Evolutionary conservation across 2,888 invertebrate species (phyloP), one percentile per base, ranked within the genome.

Genomic region (Nycteola revayana): DNA sequence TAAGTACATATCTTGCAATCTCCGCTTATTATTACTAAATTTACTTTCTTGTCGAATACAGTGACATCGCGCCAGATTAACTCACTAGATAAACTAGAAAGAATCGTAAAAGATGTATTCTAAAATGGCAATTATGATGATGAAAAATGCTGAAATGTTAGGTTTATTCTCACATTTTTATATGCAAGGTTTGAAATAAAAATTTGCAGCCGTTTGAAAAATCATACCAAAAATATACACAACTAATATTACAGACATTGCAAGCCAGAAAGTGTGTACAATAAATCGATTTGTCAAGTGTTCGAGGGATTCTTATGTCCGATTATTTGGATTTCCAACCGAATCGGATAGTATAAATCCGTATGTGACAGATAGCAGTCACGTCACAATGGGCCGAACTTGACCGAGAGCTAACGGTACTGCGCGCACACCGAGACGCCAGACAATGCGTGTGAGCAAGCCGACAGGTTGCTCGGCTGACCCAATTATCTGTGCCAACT

Each of bases 401-500:
- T 85, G 84, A 84, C 84, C 84, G 81, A 69, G 66, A 64, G 64
- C 43, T 87, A 87, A 87, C 87, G 87, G 87, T 77, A 84, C 72
- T 21, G 66, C 46, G 60, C 66, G 42, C 60, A 60, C 63, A 48
- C 48, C 58, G 63, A 66, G 66, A 55, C 71, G 69, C 76, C 68
- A 83, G 75, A 84, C 85, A 85, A 87, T 84, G 84, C 83, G 84
- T 80, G 81, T 69, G 75, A 76, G 72, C 67, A 57, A 59, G 61
- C 62, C 71, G 63, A 70, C 87, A 86, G 88, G 86, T 86, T 86
- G 84, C 81, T 82, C 82, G 82, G 64, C 77, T 86, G 84, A 87
- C 88, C 86, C 74, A 87, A 87, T 86, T 86, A 85, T 80, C 70
- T 60, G 42, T 50, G 65, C 62, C 77, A 60, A 82, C 75, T 82